Conservation (phyloP, 1,140 invertebrate species). For the Dendrolimus kikuchii region DNA sequence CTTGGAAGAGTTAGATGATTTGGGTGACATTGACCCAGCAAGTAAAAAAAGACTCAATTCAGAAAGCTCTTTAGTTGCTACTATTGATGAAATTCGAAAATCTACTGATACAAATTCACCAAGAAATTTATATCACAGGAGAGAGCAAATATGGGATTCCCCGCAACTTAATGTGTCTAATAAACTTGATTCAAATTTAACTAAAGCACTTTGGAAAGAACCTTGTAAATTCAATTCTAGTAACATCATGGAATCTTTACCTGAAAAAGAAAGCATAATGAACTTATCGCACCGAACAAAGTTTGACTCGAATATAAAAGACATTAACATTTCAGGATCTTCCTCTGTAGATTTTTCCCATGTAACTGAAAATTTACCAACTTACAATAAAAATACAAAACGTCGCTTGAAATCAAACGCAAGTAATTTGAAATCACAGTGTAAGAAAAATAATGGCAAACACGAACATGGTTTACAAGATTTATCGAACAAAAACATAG, state of each 20-base stretch:
- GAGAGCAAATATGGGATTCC: constrained; percentile 72
- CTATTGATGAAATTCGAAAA: constrained; percentile 77
- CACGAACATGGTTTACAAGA: constrained; percentile 43
- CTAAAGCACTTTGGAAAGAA: constrained; percentile 67
- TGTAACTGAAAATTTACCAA: constrained; percentile 20
- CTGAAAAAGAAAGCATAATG: constrained; percentile 55
- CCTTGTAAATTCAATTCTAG: constrained; percentile 53
- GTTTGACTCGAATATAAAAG: constrained; percentile 36
- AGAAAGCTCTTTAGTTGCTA: constrained; percentile 75
- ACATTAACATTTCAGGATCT: constrained; percentile 22
- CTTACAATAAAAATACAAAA: constrained; percentile 34
- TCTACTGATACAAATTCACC: constrained; percentile 73
- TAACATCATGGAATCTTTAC: constrained; percentile 60
- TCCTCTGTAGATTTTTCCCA: constrained; percentile 17
- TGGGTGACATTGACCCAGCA: constrained; percentile 49
- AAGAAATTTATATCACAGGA: constrained; percentile 73
- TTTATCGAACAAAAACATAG: constrained; percentile 66
- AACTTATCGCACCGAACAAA: constrained; percentile 37
- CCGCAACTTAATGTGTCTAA: constrained; percentile 56
- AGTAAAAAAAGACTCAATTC: constrained; percentile 65
- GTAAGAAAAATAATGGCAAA: constrained; percentile 40
- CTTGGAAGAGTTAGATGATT: constrained; percentile 74
- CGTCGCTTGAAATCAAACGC: constrained; percentile 31
- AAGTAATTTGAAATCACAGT: constrained; percentile 30
- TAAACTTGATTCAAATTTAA: constrained; percentile 55